Evolutionary conservation across 2,888 invertebrate species (phyloP), one percentile per base, ranked within the genome.

Genomic region (Exocentrus adspersus): DNA sequence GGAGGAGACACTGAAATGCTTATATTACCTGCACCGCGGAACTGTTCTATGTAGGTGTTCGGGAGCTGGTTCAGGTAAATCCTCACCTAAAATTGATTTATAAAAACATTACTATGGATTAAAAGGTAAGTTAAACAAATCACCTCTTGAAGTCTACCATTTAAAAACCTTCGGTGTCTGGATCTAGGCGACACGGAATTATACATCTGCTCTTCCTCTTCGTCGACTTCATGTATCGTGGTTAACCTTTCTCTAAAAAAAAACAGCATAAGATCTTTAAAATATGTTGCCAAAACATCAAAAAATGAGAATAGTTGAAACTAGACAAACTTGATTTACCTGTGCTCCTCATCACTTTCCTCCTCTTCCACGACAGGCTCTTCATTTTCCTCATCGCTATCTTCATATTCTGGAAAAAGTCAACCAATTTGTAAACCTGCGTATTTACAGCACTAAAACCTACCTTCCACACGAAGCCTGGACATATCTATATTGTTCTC

Each of bases 51-150:
- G 57, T 32, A 52, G 14, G 46, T 43, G 28, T 45, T 42, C 5
- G 53, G 59, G 9, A 63, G 17, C 16, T 59, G 63, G 12, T 54
- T 59, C 10, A 63, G 58, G 17, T 54, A 59, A n/a, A 63, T 54
- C 41, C 54, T 46, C 52, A 59, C 59, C 63, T 63, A 32, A 48
- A 63, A 53, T 12, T 2, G n/a, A 21, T 17, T 19, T 12, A 12
- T 12, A 28, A 56, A 28, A 28, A 54, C 17, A 3, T 17, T 9
- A 17, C 3, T 43, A 12, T 42, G 4, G 42, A 42, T 42, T n/a
- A 42, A 10, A 10, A 42, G 20, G 20, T 19, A 1, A 45, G 45
- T 45, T n/a, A 41, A 4, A 14, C 3, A 2, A 41, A 17, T 19
- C 42, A 57, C 57, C 9, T 57, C 57, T 20, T 57, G 57, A 2